Percentiles rank a stretch among this genome's conserved stretches.
Evolutionary conservation across 2,113 vertebrate species (phyloP).

Genomic region (Poeciliopsis retropinna): DNA sequence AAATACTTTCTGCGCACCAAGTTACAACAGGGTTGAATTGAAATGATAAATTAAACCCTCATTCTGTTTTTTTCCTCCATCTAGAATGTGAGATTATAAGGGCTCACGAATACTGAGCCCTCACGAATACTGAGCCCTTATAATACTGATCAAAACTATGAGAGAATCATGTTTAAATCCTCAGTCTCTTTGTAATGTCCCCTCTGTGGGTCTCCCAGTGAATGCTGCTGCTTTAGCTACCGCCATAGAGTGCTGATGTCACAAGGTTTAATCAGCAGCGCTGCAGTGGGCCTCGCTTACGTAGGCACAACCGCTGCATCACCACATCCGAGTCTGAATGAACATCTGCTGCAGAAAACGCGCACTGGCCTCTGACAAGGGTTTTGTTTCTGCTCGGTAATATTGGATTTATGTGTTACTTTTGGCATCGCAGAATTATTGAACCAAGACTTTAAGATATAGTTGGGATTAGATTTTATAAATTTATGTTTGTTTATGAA

Average conservation of each 20-base stretch:
- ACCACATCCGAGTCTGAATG: slow-evolving; percentile 27
- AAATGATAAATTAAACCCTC: neutral
- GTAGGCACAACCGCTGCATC: slow-evolving; percentile 34
- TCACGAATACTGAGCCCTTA: too few species aligned
- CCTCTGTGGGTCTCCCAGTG: slow-evolving; percentile 7
- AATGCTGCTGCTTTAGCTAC: slow-evolving; percentile 29
- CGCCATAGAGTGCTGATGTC: slow-evolving; percentile 47
- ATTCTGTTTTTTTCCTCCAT: neutral
- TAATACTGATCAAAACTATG: neutral
- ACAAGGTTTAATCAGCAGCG: slow-evolving; percentile 56
- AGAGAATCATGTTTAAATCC: neutral
- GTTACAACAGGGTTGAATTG: slow-evolving; percentile 6
- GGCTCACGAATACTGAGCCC: slow-evolving; percentile 7
- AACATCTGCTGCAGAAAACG: slow-evolving; percentile 30
- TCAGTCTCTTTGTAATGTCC: neutral
- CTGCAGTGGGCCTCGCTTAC: slow-evolving; percentile 47
- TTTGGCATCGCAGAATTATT: too few species aligned
- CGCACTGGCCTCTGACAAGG: too few species aligned
- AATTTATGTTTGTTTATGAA: too few species aligned
- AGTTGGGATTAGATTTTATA: too few species aligned
- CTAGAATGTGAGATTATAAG: neutral
- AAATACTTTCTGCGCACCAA: neutral
- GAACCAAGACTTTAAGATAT: too few species aligned
- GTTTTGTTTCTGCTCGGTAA: too few species aligned
- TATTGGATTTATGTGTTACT: too few species aligned